Conservation (phyloP, 2,888 invertebrate genomes). For the Pollenia angustigena region DNA sequence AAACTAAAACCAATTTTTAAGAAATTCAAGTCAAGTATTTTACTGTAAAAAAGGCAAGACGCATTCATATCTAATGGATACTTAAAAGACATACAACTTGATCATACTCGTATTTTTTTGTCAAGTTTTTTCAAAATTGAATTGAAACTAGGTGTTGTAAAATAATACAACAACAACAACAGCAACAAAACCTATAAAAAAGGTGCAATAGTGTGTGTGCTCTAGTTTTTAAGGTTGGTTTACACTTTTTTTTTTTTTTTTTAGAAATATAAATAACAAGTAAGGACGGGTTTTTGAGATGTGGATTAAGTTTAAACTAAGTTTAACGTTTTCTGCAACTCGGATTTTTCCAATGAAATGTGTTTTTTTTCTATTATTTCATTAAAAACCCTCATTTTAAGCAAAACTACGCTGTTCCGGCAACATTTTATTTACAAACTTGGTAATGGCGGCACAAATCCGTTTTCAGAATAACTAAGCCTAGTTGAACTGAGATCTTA, state of each 20-base stretch:
- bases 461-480: too few relatives aligned
- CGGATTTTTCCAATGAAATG: too few relatives aligned
- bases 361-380: too few relatives aligned
- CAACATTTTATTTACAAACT: too few relatives aligned
- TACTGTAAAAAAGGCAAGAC: slow-evolving; percentile 45
- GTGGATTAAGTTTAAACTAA: too few relatives aligned
- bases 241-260: slow-evolving; percentile 25
- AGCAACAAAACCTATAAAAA: slow-evolving; percentile 13
- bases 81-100: slow-evolving; percentile 34
- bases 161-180: slow-evolving; percentile 38
- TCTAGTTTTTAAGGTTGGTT: slow-evolving; percentile 63
- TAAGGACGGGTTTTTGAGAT: too few relatives aligned
- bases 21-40: slow-evolving; percentile 66
- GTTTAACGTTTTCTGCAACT: too few relatives aligned
- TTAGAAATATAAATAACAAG: background rate
- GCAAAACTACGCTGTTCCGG: too few relatives aligned
- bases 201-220: slow-evolving; percentile 45
- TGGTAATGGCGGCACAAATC: too few relatives aligned
- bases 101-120: slow-evolving; percentile 27
- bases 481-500: too few relatives aligned
- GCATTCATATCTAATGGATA: slow-evolving; percentile 6
- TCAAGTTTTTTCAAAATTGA: slow-evolving; percentile 38
- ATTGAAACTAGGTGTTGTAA: slow-evolving; percentile 58
- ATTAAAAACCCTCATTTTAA: too few relatives aligned
- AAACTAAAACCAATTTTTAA: slow-evolving; percentile 57